Base-by-base conservation (phyloP, 2,888 invertebrate species). In the Panopea generosa region DNA sequence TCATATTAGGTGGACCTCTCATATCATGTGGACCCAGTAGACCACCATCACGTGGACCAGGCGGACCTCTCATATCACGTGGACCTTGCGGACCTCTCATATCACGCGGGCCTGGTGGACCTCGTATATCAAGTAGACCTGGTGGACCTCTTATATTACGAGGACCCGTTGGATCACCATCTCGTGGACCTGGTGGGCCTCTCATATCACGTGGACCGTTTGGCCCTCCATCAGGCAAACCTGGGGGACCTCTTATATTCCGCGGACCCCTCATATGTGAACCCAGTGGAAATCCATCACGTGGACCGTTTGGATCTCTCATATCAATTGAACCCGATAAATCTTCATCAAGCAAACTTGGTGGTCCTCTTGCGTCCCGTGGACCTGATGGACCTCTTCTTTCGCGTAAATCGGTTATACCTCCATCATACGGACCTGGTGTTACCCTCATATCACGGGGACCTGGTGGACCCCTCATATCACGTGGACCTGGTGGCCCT, bases 381-480 rank as follows among this genome's bases (percentile, higher is more conserved):
- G 6, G 33, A 33, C 33, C 33, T 11, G 33, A n/a, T 49, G 7
- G 61, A 16, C 26, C 14, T 47, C 45, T 27, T 6, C 29, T 40
- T 7, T 33, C 11, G 24, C 24, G 27, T 33, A 11, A 22, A 6
- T 22, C 53, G 16, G 16, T 18, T 22, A 16, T 4, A 47, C 49
- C 49, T 47, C 49, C 16, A 18, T 14, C 49, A 47, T 18, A 16
- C 14, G 3, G 18, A 14, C 77, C 55, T 55, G 26, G 43, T 50
- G 52, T 26, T 27, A 33, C 33, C 4, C 55, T 56, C 2, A 38
- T 24, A 38, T n/a, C 18, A 20, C 56, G 61, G 18, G 61, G 22
- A 18, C 72, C 62, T 52, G 75, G 33, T 40, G 62, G 62, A 20
- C 70, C 70, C 50, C 57, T 66, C 2, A 38, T 24, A 60, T 45